Percentiles rank a stretch among this genome's conserved stretches.
Evolutionary conservation across 2,797 vertebrate genomes (phyloP).

Genomic region (Geotrypetes seraphini): DNA sequence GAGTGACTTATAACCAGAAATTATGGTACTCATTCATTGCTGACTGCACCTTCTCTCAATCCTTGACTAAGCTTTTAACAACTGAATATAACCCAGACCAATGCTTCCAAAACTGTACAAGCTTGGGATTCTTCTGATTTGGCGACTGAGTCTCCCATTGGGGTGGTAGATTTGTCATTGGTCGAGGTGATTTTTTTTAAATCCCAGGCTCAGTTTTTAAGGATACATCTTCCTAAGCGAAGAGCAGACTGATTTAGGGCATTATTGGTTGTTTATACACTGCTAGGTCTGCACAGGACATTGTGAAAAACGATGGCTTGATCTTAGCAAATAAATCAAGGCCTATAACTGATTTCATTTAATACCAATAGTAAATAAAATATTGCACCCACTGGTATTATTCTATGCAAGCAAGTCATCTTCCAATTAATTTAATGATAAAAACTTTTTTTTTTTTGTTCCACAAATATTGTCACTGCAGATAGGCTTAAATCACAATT

Average conservation of each 20-base stretch:
- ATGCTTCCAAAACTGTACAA: too few species aligned
- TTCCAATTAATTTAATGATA: slow-evolving; percentile 42
- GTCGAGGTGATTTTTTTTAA: too few species aligned
- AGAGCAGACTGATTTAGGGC: slow-evolving; percentile 22
- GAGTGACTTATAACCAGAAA: too few species aligned
- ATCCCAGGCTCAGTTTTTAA: too few species aligned
- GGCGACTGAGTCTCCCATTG: too few species aligned
- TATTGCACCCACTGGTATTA: slow-evolving; percentile 33
- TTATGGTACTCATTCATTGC: too few species aligned
- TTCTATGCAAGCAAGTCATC: slow-evolving; percentile 26
- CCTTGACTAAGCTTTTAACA: too few species aligned
- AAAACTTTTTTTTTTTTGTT: slow-evolving; percentile 37
- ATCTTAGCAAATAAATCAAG: slow-evolving; percentile 38
- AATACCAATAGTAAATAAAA: slow-evolving; percentile 30
- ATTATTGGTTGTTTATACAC: slow-evolving; percentile 35
- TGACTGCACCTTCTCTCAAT: too few species aligned
- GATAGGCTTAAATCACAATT: slow-evolving; percentile 34
- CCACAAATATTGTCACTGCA: slow-evolving; percentile 27
- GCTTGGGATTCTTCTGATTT: too few species aligned
- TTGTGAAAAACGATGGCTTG: slow-evolving; percentile 30
- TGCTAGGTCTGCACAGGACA: slow-evolving; percentile 6
- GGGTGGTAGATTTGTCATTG: too few species aligned
- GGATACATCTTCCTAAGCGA: too few species aligned
- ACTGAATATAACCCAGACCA: too few species aligned
- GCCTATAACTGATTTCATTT: slow-evolving; percentile 24